A percentile compares a stretch with the other conserved stretches of the same genome.
These are phyloP conservation scores for Eledona agricola DNA, from an alignment of 2,888 invertebrate genomes.

Conservation along the genomic window DNA sequence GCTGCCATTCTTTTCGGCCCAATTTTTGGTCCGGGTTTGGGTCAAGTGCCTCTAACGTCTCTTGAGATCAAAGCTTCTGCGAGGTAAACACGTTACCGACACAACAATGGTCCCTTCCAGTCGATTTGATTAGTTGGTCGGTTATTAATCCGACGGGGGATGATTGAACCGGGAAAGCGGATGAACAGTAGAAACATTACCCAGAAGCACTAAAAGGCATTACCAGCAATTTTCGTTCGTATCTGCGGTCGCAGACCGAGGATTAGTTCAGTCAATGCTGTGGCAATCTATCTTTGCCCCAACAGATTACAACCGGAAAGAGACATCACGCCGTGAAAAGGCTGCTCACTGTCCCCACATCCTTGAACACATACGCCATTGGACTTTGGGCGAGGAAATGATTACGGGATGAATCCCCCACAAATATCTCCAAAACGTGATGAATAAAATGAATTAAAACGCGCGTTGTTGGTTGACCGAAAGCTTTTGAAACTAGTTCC, in stretches of 20 bases:
- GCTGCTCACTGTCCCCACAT: conserved; percentile 47
- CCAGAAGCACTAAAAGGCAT: conserved; percentile 48
- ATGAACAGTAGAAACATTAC: conserved; percentile 39
- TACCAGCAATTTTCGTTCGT: conserved; percentile 57
- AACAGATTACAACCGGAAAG: conserved; percentile 58
- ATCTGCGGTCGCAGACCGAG: conserved; percentile 54
- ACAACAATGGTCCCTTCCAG: too few relatives aligned
- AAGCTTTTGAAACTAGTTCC: too few relatives aligned
- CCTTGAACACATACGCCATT: conserved; percentile 45
- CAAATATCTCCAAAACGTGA: too few relatives aligned
- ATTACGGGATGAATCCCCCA: conserved; percentile 29
- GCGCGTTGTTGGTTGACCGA: too few relatives aligned
- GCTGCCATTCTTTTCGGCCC: too few relatives aligned
- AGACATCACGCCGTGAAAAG: conserved; percentile 53
- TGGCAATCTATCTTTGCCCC: conserved; percentile 59
- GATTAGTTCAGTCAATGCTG: conserved; percentile 59
- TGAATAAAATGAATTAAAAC: too few relatives aligned
- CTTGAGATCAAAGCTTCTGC: too few relatives aligned
- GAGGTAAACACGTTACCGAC: too few relatives aligned
- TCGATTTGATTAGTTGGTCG: conserved; percentile 40
- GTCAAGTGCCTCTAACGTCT: too few relatives aligned
- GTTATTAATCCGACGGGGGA: conserved; percentile 38
- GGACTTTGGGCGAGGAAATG: conserved; percentile 27
- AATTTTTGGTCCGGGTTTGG: too few relatives aligned
- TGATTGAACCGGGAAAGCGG: conserved; percentile 37